phyloP scores from a whole-genome alignment of 2,888 invertebrate genomes.

The Machimus rusticus region DNA sequence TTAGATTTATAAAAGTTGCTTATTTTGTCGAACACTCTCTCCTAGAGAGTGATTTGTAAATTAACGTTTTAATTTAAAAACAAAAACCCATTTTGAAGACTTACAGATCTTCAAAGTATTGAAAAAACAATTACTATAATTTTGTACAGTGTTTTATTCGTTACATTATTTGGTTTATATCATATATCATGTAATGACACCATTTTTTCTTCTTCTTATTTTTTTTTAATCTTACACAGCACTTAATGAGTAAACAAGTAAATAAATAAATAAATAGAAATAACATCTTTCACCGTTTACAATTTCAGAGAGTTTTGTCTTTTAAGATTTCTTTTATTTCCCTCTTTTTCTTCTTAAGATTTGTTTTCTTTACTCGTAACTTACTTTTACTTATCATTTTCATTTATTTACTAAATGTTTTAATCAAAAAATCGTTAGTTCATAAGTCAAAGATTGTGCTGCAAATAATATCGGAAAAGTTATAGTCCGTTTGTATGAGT shows the following conservation, averaged over 20 bases:
- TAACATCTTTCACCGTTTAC: not conserved
- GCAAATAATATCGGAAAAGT: not conserved
- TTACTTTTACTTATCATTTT: not conserved
- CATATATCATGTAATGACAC: not conserved
- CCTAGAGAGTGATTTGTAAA: too few relatives aligned
- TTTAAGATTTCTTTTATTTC: not conserved
- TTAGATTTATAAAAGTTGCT: too few relatives aligned
- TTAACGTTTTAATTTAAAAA: too few relatives aligned
- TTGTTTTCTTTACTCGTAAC: not conserved
- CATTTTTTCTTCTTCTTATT: not conserved
- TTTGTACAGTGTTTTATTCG: conserved; percentile 26
- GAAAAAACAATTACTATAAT: not conserved
- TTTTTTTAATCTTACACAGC: conserved; percentile 30
- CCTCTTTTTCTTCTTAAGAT: not conserved
- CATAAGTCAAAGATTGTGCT: conserved; percentile 16
- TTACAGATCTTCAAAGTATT: too few relatives aligned
- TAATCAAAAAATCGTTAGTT: not conserved
- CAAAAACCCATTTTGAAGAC: too few relatives aligned
- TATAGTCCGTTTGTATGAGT: not conserved
- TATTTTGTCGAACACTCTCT: too few relatives aligned
- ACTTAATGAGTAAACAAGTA: conserved; percentile 38
- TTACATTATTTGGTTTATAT: conserved; percentile 25
- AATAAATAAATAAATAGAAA: conserved; percentile 39
- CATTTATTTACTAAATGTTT: not conserved
- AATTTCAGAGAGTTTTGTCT: not conserved